Percentiles rank a stretch among this genome's conserved stretches.
phyloP scores from a whole-genome alignment of 2,888 invertebrate species.

The Muschampia staudingeri region DNA sequence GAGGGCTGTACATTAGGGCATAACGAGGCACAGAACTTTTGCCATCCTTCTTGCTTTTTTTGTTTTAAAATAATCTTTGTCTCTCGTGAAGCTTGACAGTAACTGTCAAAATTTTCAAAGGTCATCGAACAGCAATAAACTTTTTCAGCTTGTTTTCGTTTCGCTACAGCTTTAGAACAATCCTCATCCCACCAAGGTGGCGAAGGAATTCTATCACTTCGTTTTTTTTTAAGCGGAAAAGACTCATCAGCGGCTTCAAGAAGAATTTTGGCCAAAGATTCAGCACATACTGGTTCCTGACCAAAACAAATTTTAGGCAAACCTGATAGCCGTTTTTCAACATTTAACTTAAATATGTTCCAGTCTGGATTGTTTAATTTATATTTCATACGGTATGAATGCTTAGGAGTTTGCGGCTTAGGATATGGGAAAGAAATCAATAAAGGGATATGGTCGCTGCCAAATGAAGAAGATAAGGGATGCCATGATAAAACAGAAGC shows the following conservation, averaged over 20 bases:
- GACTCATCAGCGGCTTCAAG: not conserved
- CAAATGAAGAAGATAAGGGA: constrained; percentile 20
- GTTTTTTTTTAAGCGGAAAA: not conserved
- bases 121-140: constrained; percentile 19
- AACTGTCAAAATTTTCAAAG: constrained; percentile 18
- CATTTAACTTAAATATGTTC: not conserved
- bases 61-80: constrained; percentile 10
- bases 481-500: constrained; percentile 21
- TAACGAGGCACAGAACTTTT: not conserved
- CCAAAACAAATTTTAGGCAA: not conserved
- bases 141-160: constrained; percentile 1
- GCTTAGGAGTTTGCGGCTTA: not conserved
- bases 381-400: not conserved
- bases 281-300: not conserved
- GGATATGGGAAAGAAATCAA: not conserved
- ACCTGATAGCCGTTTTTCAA: not conserved
- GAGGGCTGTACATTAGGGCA: not conserved
- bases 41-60: constrained; percentile 10
- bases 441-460: constrained; percentile 20
- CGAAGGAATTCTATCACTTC: not conserved
- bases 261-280: not conserved
- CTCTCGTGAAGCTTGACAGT: constrained; percentile 7
- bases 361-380: not conserved
- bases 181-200: constrained; percentile 2
- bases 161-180: not conserved